These are phyloP conservation scores for Archips xylosteana DNA, from an alignment of 2,888 invertebrate genomes.

Conservation along the genomic window DNA sequence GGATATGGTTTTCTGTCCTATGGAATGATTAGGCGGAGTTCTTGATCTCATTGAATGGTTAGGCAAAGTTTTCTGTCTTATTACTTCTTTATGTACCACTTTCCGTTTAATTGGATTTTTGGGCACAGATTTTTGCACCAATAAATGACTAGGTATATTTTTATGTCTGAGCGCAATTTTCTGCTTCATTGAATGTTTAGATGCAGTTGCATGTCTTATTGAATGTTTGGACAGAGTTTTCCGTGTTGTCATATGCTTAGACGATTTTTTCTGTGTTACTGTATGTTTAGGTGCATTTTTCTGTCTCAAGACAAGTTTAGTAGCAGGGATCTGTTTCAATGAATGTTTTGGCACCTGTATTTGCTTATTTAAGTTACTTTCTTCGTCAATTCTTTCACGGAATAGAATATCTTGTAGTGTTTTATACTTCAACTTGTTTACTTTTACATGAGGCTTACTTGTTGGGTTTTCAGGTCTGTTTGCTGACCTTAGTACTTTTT, in stretches of 20 bases:
- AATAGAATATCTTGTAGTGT: constrained; percentile 62
- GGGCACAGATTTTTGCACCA: neutral
- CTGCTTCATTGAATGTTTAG: neutral
- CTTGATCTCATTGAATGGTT: neutral
- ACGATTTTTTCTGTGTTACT: neutral
- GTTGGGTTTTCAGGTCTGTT: constrained; percentile 48
- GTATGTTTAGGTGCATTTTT: neutral
- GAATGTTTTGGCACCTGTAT: neutral
- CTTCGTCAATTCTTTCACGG: constrained; percentile 53
- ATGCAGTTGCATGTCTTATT: neutral
- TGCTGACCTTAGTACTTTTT: constrained; percentile 46
- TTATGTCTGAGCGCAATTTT: neutral
- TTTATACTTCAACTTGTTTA: constrained; percentile 45
- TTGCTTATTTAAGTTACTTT: neutral
- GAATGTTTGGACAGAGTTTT: neutral
- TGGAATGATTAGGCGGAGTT: neutral
- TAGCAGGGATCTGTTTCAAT: neutral
- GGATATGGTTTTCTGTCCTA: neutral
- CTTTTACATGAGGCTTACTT: constrained; percentile 47
- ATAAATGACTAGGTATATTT: neutral
- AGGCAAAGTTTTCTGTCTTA: neutral
- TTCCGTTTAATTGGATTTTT: neutral
- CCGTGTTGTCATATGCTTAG: neutral
- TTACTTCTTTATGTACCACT: neutral
- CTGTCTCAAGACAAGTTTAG: neutral